Base-by-base conservation (phyloP, 2,888 invertebrate genomes). In the Tiliacea aurago region DNA sequence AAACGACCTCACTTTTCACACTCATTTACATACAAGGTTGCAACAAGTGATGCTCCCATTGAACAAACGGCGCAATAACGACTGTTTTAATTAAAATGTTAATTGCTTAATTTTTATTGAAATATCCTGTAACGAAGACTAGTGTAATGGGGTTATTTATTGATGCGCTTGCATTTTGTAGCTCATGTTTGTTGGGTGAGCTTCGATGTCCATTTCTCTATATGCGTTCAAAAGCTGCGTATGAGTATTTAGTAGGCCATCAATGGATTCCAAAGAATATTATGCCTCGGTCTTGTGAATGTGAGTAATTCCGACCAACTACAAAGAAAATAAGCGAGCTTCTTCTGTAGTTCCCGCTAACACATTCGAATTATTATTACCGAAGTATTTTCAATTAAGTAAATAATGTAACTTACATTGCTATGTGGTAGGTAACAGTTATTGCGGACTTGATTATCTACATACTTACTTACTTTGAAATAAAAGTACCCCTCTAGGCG, bases 1-100 rank as follows among this genome's bases (percentile, higher is more conserved):
- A 78, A 73, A 77, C 81, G 83, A 83, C 84, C 81, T 84, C 84
- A 85, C 80, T 85, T 82, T 84, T 86, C 84, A 78, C 82, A 77
- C 64, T 74, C 71, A 86, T 84, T 83, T 83, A 76, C 81, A 85
- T 81, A 82, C 62, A 73, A 68, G 70, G 85, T 73, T 79, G 69
- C 70, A 73, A 84, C 73, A 78, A 83, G 73, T 83, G 82, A 86
- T 73, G 73, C 53, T 70, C 70, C 63, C 67, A 76, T 70, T 71
- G 47, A 65, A 81, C 68, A 80, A 81, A 81, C 76, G 71, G 75
- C 73, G 73, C 37, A 70, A 67, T 85, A 86, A 86, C 78, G 83
- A 80, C 78, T 80, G 76, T 76, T 80, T 78, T 78, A 80, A 84
- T 80, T 82, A 74, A 71, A 82, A 80, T 78, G 66, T 77, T 83